Evolutionary conservation across 2,113 vertebrate species (phyloP).

Genomic region (Phyllostomus hastatus): DNA sequence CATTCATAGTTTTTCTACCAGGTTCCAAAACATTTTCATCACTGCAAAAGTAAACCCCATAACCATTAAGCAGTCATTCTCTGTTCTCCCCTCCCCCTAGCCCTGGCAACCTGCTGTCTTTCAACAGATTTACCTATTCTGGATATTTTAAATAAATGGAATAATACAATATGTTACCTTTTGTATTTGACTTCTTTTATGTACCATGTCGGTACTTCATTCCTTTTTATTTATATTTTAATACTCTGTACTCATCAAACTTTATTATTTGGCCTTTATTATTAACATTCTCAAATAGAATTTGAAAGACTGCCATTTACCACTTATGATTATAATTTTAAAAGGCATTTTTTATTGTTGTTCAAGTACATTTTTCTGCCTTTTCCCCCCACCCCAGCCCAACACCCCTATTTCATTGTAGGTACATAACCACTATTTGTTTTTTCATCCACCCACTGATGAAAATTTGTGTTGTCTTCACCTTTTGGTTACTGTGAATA

Average conservation of each 20-base stretch:
- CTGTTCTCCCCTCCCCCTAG: neutral
- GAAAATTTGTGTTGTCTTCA: neutral
- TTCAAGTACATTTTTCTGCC: no score
- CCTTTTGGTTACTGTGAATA: neutral
- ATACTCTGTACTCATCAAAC: neutral
- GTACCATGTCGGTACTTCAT: neutral
- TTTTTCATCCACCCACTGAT: neutral
- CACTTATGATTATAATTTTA: slow-evolving; percentile 32
- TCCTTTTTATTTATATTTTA: neutral
- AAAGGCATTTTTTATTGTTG: neutral
- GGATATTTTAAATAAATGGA: neutral
- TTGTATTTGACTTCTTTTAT: neutral
- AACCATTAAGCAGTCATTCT: neutral
- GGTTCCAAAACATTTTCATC: neutral
- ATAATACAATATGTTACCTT: neutral
- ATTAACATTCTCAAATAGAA: slow-evolving; percentile 55
- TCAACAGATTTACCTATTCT: neutral
- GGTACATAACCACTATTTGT: neutral
- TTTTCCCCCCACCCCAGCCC: no score
- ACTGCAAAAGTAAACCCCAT: neutral
- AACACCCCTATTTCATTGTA: neutral
- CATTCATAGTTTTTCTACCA: neutral
- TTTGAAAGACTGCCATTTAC: slow-evolving; percentile 6
- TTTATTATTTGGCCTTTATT: slow-evolving; percentile 60
- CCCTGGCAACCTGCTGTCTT: neutral